Conservation (phyloP, 2,113 vertebrate species). For the Mirounga angustirostris region DNA sequence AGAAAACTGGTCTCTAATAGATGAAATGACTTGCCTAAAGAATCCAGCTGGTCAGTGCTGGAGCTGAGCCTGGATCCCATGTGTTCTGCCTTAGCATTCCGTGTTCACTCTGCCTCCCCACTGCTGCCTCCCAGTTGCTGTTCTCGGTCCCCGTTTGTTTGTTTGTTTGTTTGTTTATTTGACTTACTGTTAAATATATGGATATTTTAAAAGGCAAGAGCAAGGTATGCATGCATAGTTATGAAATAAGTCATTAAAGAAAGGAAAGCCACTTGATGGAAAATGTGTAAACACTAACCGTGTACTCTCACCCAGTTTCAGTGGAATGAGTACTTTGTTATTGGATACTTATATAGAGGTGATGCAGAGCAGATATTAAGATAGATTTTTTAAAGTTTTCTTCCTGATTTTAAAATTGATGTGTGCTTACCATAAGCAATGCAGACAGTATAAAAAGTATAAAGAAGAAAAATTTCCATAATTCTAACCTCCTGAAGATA, state of each 20-base stretch:
- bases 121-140: not conserved
- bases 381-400: not conserved
- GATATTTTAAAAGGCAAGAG: not conserved
- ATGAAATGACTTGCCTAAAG: not conserved
- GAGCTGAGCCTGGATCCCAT: not conserved
- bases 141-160: not conserved
- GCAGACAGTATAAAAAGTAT: not conserved
- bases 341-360: not conserved
- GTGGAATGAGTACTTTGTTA: not conserved
- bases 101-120: rapidly evolving
- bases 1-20: not conserved
- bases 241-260: not conserved
- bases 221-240: not conserved
- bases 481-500: not conserved
- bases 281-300: not conserved
- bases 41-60: not conserved
- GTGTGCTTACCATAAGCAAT: not conserved
- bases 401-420: not conserved
- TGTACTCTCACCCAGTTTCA: not conserved
- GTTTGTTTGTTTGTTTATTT: not conserved
- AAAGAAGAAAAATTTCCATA: not conserved
- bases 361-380: not conserved
- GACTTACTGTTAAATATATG: not conserved
- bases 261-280: constrained; percentile 13
- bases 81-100: not conserved